Evolutionary conservation across 2,113 vertebrate genomes (phyloP).

Genomic region (Xenopus laevis): DNA sequence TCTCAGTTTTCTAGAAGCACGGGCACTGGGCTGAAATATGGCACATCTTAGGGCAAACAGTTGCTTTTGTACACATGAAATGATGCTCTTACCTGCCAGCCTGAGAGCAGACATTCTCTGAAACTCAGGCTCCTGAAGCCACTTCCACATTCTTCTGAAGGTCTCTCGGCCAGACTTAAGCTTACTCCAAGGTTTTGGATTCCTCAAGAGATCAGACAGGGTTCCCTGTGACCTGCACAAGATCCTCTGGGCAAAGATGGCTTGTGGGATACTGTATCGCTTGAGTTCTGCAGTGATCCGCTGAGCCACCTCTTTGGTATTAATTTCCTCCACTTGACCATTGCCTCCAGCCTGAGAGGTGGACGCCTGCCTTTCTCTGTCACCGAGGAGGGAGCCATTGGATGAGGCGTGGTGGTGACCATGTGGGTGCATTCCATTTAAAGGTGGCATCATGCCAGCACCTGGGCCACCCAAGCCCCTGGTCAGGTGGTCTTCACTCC

Average conservation of each 20-base stretch:
- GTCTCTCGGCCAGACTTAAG: constrained; percentile 98
- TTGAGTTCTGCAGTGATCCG: constrained; percentile 95
- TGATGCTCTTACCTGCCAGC: constrained; percentile 85
- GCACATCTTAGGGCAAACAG: too few species aligned
- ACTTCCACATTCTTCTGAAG: constrained; percentile 98
- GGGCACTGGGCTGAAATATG: too few species aligned
- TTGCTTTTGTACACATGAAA: not conserved
- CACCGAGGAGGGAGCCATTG: constrained; percentile 76
- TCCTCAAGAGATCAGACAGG: constrained; percentile 93
- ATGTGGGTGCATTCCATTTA: constrained; percentile 83
- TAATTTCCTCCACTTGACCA: constrained; percentile 92
- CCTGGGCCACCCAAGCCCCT: constrained; percentile 80
- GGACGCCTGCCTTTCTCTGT: constrained; percentile 70
- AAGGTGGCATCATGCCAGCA: constrained; percentile 77
- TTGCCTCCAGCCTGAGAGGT: constrained; percentile 72
- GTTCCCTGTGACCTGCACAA: constrained; percentile 96
- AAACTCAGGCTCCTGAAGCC: constrained; percentile 97
- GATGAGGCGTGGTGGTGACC: constrained; percentile 80
- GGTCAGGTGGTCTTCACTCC: constrained; percentile 86
- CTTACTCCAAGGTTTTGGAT: constrained; percentile 98
- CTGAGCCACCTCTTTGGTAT: constrained; percentile 97
- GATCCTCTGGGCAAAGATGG: constrained; percentile 97
- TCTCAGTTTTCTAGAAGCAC: too few species aligned
- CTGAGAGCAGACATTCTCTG: constrained; percentile 96
- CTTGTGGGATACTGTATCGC: constrained; percentile 97